These are phyloP conservation scores for Holacanthella duospinosa DNA, from an alignment of 2,888 invertebrate genomes.

Conservation along the genomic window DNA sequence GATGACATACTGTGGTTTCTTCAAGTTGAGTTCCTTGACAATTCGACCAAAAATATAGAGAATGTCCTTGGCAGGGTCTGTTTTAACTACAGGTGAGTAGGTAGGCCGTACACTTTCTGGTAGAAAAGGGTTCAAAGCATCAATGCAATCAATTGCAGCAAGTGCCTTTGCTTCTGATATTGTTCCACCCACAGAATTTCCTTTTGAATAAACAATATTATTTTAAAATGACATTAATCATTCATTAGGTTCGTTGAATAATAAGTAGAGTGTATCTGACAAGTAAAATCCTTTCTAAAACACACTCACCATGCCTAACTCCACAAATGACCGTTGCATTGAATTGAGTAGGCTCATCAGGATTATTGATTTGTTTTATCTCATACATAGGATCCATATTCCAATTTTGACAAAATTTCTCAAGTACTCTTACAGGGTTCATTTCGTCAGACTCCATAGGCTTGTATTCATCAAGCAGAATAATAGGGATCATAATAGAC, in stretches of 20 bases:
- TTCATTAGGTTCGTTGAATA: too few species aligned
- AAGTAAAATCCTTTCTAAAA: too few species aligned
- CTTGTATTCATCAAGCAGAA: too few species aligned
- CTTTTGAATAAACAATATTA: not conserved
- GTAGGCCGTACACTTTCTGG: not conserved
- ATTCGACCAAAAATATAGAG: not conserved
- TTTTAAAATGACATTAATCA: not conserved
- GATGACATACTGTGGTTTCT: not conserved
- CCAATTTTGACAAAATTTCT: not conserved
- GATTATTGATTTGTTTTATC: too few species aligned
- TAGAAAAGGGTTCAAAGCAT: not conserved
- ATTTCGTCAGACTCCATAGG: too few species aligned
- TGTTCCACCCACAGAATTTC: not conserved
- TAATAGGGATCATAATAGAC: too few species aligned
- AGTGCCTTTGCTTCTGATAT: not conserved
- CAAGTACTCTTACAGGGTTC: not conserved
- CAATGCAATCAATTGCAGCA: not conserved
- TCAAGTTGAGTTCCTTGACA: not conserved
- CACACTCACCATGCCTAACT: too few species aligned
- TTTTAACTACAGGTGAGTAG: not conserved
- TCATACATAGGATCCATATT: not conserved
- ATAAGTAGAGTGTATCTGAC: too few species aligned
- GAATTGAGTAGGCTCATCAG: too few species aligned
- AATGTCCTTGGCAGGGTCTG: slow-evolving; percentile 3
- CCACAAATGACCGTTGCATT: too few species aligned